phyloP scores from a whole-genome alignment of 2,888 invertebrate genomes.

The Cylindroiulus punctatus region DNA sequence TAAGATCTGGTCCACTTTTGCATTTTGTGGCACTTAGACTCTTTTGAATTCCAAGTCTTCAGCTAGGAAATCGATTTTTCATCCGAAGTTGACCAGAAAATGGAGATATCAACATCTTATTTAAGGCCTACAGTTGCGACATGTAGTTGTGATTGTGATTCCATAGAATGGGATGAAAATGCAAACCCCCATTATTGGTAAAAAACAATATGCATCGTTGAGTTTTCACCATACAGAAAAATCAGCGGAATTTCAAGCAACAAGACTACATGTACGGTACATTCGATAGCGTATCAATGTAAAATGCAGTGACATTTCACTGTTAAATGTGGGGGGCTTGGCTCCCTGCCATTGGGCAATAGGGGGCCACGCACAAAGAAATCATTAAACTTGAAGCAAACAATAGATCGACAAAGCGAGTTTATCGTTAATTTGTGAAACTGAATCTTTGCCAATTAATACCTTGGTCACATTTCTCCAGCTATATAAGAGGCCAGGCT shows the following conservation, averaged over 20 bases:
- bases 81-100: too few relatives aligned
- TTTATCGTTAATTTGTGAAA: slow-evolving; percentile 39
- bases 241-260: too few relatives aligned
- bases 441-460: slow-evolving; percentile 14
- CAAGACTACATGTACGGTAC: background rate
- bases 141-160: too few relatives aligned
- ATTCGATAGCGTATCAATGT: background rate
- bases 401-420: slow-evolving; percentile 19
- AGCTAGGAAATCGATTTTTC: too few relatives aligned
- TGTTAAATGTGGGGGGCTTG: background rate
- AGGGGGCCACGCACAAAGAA: background rate
- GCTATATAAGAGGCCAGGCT: background rate
- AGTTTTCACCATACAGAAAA: too few relatives aligned
- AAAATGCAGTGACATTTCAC: background rate
- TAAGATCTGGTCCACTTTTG: too few relatives aligned
- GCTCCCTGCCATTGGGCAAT: background rate
- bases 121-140: too few relatives aligned
- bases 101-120: too few relatives aligned
- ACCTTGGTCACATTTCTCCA: slow-evolving; percentile 10
- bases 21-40: too few relatives aligned
- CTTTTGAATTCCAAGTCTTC: too few relatives aligned
- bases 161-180: too few relatives aligned
- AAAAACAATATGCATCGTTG: background rate
- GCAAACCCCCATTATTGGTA: too few relatives aligned
- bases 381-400: slow-evolving; percentile 2